Base-by-base conservation (phyloP, 2,113 vertebrate genomes). In the Paramormyrops kingsleyae region DNA sequence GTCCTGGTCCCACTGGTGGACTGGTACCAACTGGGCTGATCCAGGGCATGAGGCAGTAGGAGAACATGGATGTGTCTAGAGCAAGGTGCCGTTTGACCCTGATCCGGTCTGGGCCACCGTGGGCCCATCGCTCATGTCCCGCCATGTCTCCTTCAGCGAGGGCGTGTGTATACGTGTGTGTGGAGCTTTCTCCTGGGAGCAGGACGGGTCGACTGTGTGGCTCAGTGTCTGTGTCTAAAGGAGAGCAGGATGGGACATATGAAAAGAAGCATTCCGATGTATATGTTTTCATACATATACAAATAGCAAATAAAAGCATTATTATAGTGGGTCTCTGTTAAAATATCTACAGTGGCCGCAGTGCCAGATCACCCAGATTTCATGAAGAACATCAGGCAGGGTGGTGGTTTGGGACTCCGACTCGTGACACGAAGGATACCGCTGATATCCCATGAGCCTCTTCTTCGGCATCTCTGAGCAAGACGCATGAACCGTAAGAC, bases 61-160 rank as follows among this genome's bases (percentile, higher is more conserved):
- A 91, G 94, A 94, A 92, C 93, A 94, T 94, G 95, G 93, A 93
- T 92, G 95, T 92, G 90, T 91, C 89, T 91, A 92, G 94, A 90
- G 94, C 90, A 93, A 94, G 94, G 93, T 39, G 85, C 50, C 12
- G 15, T 21, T 9, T 95, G 94, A 93, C 92, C 94, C 93, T 92
- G 90, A 91, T 89, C 89, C 27, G 66, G 59, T 87, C 42, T 88
- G 90, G 27, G n/a, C 49, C 47, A 19, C 27, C 5, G 6, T 35
- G 31, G 50, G 85, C 8, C 85, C n/a, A 10, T 19, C 50, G 12
- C 44, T 39, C 47, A 35, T 19, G 21, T 21, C 31, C 35, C 15
- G 13, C 74, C 74, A 80, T 8, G 35, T 42, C 13, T 39, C 70
- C 70, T 77, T 35, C 66, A 74, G 31, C 13, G 0, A 74, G 9